These are phyloP conservation scores for Dryoscopus gambensis DNA, from an alignment of 2,113 vertebrate species.

Conservation along the genomic window DNA sequence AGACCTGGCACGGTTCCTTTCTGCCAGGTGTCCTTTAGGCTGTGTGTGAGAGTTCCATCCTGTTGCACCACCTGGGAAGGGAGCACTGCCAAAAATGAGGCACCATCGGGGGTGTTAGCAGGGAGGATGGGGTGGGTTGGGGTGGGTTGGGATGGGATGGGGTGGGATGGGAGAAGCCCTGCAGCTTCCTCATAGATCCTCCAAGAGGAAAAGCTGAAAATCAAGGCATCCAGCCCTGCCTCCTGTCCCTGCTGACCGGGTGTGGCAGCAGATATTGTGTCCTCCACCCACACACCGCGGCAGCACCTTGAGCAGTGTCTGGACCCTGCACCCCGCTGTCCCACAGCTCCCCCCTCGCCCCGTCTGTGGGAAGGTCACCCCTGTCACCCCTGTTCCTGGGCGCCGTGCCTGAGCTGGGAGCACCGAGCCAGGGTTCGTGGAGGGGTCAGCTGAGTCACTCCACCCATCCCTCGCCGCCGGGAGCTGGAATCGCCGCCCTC, in stretches of 20 bases:
- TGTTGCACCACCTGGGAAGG: accelerated
- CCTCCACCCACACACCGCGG: accelerated
- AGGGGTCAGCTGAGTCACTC: not conserved
- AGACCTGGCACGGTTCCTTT: not conserved
- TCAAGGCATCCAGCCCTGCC: no score
- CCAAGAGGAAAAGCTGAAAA: not conserved
- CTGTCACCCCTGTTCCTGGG: not conserved
- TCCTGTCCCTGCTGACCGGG: accelerated
- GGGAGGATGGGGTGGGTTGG: not conserved
- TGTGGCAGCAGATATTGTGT: not conserved
- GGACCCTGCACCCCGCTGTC: accelerated
- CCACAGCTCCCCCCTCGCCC: no score
- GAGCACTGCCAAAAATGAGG: accelerated
- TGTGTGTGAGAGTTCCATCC: not conserved
- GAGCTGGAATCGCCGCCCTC: not conserved
- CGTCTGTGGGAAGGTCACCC: accelerated
- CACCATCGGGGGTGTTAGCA: accelerated
- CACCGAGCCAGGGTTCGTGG: not conserved
- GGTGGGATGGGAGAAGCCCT: not conserved
- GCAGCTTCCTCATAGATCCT: not conserved
- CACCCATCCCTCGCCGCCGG: accelerated
- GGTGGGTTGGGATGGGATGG: not conserved
- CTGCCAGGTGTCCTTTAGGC: not conserved
- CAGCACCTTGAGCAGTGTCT: not conserved
- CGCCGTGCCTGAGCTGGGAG: not conserved